Conservation (phyloP, 1,140 invertebrate genomes). For the Drosophila burlai region DNA sequence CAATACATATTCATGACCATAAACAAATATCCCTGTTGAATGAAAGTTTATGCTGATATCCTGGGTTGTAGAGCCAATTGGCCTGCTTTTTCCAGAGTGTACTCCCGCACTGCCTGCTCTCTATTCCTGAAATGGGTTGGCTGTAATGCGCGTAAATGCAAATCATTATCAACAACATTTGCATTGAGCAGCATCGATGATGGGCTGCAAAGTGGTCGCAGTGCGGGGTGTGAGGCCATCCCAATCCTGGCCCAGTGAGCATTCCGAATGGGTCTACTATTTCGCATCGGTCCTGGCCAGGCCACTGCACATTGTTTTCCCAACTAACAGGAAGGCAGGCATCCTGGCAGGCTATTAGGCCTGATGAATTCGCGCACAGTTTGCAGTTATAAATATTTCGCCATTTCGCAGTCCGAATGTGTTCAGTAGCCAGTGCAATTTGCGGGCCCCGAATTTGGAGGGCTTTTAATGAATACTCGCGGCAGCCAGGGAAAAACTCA, state of each 20-base stretch:
- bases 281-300: not conserved
- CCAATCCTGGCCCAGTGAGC: not conserved
- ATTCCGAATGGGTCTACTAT: conserved; percentile 41
- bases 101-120: not conserved
- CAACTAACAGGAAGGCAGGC: conserved; percentile 4
- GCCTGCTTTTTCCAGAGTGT: conserved; percentile 10
- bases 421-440: conserved; percentile 53
- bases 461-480: conserved; percentile 48
- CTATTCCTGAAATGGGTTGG: conserved; percentile 31
- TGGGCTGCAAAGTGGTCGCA: conserved; percentile 1
- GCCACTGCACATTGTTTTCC: conserved; percentile 37
- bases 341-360: conserved; percentile 52
- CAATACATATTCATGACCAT: not conserved
- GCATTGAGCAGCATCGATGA: conserved; percentile 50
- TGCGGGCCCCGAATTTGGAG: conserved; percentile 19
- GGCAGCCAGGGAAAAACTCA: conserved; percentile 35
- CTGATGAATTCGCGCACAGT: conserved; percentile 61
- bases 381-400: conserved; percentile 73
- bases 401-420: conserved; percentile 58
- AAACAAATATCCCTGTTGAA: not conserved
- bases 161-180: conserved; percentile 79
- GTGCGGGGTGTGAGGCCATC: not conserved
- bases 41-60: conserved; percentile 8
- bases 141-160: conserved; percentile 69
- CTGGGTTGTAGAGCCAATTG: not conserved